phyloP scores from a whole-genome alignment of 1,140 invertebrate species.

The Pogonognathellus flavescens region DNA sequence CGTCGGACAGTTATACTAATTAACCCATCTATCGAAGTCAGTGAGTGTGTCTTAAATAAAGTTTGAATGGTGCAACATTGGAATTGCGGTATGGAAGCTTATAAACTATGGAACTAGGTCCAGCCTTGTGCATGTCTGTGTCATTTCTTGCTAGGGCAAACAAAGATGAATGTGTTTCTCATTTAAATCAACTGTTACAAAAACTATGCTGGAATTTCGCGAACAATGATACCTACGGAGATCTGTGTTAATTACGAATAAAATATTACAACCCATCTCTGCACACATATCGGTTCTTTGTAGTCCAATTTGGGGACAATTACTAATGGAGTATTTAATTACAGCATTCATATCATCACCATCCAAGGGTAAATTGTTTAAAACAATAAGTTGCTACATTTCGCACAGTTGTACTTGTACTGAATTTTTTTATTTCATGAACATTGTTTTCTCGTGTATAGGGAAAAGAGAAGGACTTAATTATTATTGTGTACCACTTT shows the following conservation, averaged over 20 bases:
- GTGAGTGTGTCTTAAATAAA: background rate
- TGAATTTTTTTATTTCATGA: too few relatives aligned
- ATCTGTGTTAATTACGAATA: background rate
- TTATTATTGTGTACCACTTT: background rate
- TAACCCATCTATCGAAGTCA: slow-evolving; percentile 9
- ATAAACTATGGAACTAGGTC: background rate
- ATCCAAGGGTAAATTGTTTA: too few relatives aligned
- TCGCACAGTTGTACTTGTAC: too few relatives aligned
- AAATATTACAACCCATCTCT: background rate
- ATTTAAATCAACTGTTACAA: slow-evolving; percentile 54
- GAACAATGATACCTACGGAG: background rate
- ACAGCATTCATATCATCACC: too few relatives aligned
- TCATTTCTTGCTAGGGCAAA: background rate
- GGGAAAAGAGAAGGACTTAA: too few relatives aligned
- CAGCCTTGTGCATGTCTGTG: slow-evolving; percentile 19
- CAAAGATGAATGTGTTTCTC: slow-evolving; percentile 58
- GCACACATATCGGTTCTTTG: background rate
- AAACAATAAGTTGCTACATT: too few relatives aligned
- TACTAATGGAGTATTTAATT: too few relatives aligned
- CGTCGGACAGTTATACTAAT: background rate
- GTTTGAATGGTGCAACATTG: background rate
- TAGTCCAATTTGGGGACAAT: too few relatives aligned
- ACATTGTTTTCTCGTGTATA: too few relatives aligned
- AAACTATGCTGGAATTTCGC: slow-evolving; percentile 13
- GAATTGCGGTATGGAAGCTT: background rate